phyloP scores from a whole-genome alignment of 2,888 invertebrate genomes.

The Epicampocera succincta region DNA sequence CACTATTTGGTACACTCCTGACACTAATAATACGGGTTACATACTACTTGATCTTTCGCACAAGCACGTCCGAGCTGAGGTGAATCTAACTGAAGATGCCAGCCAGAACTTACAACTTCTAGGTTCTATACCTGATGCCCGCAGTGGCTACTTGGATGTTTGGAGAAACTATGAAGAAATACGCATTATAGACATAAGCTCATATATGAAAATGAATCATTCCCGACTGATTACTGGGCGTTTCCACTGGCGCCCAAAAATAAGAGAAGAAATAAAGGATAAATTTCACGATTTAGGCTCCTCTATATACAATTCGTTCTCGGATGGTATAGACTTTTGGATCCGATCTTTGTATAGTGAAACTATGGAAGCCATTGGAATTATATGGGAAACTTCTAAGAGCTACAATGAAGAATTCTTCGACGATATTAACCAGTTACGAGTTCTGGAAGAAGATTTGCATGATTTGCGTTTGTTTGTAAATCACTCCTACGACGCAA shows the following conservation, averaged over 20 bases:
- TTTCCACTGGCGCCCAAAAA: constrained; percentile 90
- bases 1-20: constrained; percentile 83
- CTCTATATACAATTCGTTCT: constrained; percentile 82
- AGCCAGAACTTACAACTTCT: constrained; percentile 87
- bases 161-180: constrained; percentile 93
- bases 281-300: constrained; percentile 81
- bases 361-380: constrained; percentile 85
- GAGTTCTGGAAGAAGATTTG: constrained; percentile 85
- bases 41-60: constrained; percentile 84
- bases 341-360: constrained; percentile 87
- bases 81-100: constrained; percentile 87
- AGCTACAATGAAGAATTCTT: constrained; percentile 87
- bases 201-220: constrained; percentile 91
- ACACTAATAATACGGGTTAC: constrained; percentile 84
- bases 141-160: constrained; percentile 88
- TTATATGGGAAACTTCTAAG: constrained; percentile 89
- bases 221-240: constrained; percentile 90
- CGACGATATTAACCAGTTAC: constrained; percentile 86
- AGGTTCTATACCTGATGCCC: constrained; percentile 89
- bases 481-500: constrained; percentile 89
- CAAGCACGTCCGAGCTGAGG: constrained; percentile 85
- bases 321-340: constrained; percentile 85
- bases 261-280: constrained; percentile 85
- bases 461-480: constrained; percentile 86
- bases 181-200: constrained; percentile 88